Evolutionary conservation across 2,888 invertebrate species (phyloP), one percentile per base, ranked within the genome.

Genomic region (Empis stercorea): DNA sequence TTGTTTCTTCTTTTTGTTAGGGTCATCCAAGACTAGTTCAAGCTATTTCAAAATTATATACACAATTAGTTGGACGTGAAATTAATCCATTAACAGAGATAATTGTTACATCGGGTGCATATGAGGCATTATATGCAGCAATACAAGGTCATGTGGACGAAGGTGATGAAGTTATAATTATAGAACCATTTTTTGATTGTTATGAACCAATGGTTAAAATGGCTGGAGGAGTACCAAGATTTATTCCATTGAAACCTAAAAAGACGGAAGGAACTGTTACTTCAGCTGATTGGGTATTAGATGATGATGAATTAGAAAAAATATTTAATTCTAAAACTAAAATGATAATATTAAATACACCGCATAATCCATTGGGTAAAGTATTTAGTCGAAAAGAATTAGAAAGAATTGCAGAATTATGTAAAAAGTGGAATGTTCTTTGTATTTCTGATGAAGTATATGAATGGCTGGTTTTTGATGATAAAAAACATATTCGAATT

Each of bases 131-230:
- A 0, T 97, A 84, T 70, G 81, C 84, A 43, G 71, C 87, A 10
- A 83, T 96, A 51, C 76, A 87, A 64, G 78, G 94, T 7, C 87
- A 93, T 61, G 80, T 96, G 10, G 86, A 87, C 57, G 76, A 76
- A 2, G 93, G 84, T 1, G 87, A 87, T 64, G 88, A 95, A 73
- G 94, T 92, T 48, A 93, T 97, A 50, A 88, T 99, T 20, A 93
- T 99, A 54, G 99, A 99, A 65, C 99, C 99, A 0, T 97, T 84
- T 71, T 99, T 94, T 64, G 99, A 99, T 69, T 97, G 96, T 63
- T 99, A 99, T 61, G 89, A 87, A 55, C 93, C 94, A 2, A 94
- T 97, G 87, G 86, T 95, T 13, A 77, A 74, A 55, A 79, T 81
- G 57, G 92, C 93, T 2, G 89, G 92, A 2, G 99, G 95, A 1